These are phyloP conservation scores for Cryptus armator DNA, from an alignment of 2,888 invertebrate species.

Conservation along the genomic window DNA sequence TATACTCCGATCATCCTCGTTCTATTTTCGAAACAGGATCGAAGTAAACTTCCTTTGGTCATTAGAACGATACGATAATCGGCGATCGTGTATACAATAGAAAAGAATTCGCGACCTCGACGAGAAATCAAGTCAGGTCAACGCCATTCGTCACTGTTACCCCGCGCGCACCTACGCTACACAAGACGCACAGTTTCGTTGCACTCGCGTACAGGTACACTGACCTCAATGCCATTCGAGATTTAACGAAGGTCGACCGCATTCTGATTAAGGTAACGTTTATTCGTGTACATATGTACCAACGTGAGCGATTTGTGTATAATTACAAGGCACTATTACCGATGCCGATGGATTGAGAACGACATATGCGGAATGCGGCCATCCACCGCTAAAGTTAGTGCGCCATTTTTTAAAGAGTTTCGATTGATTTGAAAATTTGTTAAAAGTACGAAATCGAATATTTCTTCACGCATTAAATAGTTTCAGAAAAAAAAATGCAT, in stretches of 20 bases:
- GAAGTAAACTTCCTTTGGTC: constrained; percentile 9
- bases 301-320: constrained; percentile 68
- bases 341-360: background rate
- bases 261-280: constrained; percentile 67
- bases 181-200: constrained; percentile 20
- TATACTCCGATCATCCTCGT: constrained; percentile 48
- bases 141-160: constrained; percentile 60
- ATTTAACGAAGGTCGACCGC: constrained; percentile 72
- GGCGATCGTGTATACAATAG: background rate
- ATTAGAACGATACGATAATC: constrained; percentile 17
- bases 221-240: constrained; percentile 64
- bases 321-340: constrained; percentile 69
- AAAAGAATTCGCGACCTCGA: constrained; percentile 35
- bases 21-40: constrained; percentile 37
- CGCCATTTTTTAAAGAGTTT: background rate
- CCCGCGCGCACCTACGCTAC: background rate
- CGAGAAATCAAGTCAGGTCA: constrained; percentile 50
- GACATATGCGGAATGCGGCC: constrained; percentile 72
- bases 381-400: background rate
- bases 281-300: background rate
- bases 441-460: background rate
- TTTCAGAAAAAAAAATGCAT: background rate
- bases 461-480: background rate
- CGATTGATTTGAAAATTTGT: background rate
- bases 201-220: constrained; percentile 37